Conservation (phyloP, 1,140 invertebrate genomes). For the Drosophila fuyamai region DNA sequence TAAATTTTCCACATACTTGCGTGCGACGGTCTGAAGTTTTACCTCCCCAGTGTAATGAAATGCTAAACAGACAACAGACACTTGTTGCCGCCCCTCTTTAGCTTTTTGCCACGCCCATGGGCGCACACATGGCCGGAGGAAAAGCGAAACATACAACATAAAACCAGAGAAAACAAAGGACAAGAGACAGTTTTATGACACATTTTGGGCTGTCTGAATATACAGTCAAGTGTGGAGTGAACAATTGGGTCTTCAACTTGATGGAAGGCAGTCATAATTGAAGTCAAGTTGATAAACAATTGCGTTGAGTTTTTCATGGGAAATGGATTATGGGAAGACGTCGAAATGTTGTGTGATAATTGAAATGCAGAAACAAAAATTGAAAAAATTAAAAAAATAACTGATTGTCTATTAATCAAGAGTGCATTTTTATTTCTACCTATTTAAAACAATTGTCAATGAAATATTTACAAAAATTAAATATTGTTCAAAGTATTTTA, state of each 20-base stretch:
- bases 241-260: slow-evolving; percentile 32
- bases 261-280: slow-evolving; percentile 43
- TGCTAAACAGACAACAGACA: slow-evolving; percentile 52
- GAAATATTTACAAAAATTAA: too few species aligned
- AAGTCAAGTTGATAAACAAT: slow-evolving; percentile 17
- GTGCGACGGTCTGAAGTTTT: slow-evolving; percentile 10
- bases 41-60: slow-evolving; percentile 52
- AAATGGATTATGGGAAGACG: slow-evolving; percentile 22
- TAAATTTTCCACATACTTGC: slow-evolving; percentile 71
- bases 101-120: slow-evolving; percentile 25
- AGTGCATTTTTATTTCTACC: too few species aligned
- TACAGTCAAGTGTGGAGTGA: slow-evolving; percentile 31
- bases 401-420: too few species aligned
- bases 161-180: slow-evolving; percentile 27
- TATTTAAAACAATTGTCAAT: too few species aligned
- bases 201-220: slow-evolving; percentile 49
- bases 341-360: slow-evolving; percentile 10
- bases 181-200: slow-evolving; percentile 60
- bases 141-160: slow-evolving; percentile 1
- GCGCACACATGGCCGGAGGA: slow-evolving; percentile 16
- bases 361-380: not conserved
- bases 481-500: not conserved
- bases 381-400: too few species aligned
- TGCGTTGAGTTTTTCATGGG: slow-evolving; percentile 25
- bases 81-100: slow-evolving; percentile 50